phyloP scores from a whole-genome alignment of 2,797 vertebrate genomes.

The Hippoglossus hippoglossus region DNA sequence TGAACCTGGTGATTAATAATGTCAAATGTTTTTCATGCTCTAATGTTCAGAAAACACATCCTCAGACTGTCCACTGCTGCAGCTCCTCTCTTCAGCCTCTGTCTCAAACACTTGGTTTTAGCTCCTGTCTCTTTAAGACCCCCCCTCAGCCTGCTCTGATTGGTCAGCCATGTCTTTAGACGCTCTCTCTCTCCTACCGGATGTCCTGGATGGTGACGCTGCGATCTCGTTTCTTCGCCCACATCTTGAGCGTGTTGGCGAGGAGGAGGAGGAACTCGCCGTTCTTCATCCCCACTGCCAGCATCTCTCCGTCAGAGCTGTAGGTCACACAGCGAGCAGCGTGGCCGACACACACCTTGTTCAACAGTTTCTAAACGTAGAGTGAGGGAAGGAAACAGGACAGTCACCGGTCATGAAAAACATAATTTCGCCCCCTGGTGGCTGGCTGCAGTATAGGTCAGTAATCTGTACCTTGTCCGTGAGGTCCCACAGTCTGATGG shows the following conservation, averaged over 20 bases:
- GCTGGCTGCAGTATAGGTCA: neutral
- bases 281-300: constrained; percentile 96
- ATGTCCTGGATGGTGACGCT: constrained; percentile 93
- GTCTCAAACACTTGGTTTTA: no score
- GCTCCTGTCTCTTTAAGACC: no score
- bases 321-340: constrained; percentile 90
- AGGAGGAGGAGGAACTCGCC: constrained; percentile 94
- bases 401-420: no score
- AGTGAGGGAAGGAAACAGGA: no score
- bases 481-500: constrained; percentile 94
- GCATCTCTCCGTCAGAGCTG: constrained; percentile 94
- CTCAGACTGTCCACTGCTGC: no score
- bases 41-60: neutral
- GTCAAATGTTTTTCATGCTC: neutral
- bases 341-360: constrained; percentile 93
- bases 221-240: constrained; percentile 97
- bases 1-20: constrained; percentile 84
- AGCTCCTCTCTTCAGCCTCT: no score
- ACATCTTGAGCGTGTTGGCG: constrained; percentile 92
- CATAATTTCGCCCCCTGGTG: neutral
- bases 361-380: constrained; percentile 88
- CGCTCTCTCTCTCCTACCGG: constrained; percentile 78
- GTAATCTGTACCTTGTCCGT: constrained; percentile 79
- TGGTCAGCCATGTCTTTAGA: neutral
- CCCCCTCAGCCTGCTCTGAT: no score